Base-by-base conservation (phyloP, 2,888 invertebrate species). In the Diploptera punctata region DNA sequence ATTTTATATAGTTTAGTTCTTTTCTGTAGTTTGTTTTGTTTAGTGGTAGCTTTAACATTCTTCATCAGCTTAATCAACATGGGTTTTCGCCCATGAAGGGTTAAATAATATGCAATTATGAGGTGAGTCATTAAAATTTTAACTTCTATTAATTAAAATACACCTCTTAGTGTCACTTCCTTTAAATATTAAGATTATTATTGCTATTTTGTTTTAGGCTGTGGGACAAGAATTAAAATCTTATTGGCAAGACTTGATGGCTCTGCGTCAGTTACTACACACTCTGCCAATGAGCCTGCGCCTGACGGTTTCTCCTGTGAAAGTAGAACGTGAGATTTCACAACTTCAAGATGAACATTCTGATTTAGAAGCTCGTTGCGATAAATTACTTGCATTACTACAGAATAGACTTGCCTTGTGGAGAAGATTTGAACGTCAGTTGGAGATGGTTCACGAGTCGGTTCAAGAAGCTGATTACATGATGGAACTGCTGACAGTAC, bases 381-480 rank as follows among this genome's bases (percentile, higher is more conserved):
- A 88, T 0, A 88, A 90, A 31, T 85, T 94, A 1, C 84, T 91
- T 79, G 87, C 86, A 0, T 83, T 91, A 1, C 84, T 94, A 29
- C 87, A 89, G 43, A 87, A 87, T 69, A 88, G 91, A 7, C 82
- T 92, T 47, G 87, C 87, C 2, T 83, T 94, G 26, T 95, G 94
- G 94, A 86, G 90, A 71, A 84, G 92, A 26, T 94, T 93, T 80
- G 94, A 94, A 79, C 84, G 88, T 2, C 93, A 93, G 78, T 81
- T 94, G 77, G 94, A 94, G 78, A 80, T 90, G 80, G 93, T 94
- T 13, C 93, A 93, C 75, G 91, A 93, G 67, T 93, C 93, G 0
- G 93, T 94, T 0, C 89, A 93, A 71, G 94, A 94, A 78, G 93
- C 94, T 0, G 94, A 94, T 81, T 94, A 93, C 78, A 93, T 94